phyloP scores from a whole-genome alignment of 2,113 vertebrate species.

The Myotis yumanensis region DNA sequence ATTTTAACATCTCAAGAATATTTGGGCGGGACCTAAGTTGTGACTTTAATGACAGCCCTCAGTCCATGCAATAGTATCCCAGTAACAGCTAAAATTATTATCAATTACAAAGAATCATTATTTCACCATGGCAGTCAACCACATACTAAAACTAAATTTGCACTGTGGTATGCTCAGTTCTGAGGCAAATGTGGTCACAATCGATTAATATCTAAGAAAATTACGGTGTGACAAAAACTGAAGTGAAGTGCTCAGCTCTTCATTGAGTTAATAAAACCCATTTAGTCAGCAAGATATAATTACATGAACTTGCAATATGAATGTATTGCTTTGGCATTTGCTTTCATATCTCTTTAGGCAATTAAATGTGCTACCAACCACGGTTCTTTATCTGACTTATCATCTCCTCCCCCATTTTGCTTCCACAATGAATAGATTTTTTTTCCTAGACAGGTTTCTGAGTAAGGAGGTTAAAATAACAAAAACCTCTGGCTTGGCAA shows the following conservation, averaged over 20 bases:
- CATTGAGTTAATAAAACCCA: constrained; percentile 47
- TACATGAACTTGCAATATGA: not conserved
- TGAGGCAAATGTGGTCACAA: constrained; percentile 42
- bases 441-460: not conserved
- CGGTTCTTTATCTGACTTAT: not conserved
- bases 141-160: constrained; percentile 10
- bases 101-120: constrained; percentile 2
- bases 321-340: constrained; percentile 18
- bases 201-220: constrained; percentile 50
- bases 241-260: constrained; percentile 28
- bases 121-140: not conserved
- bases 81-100: constrained; percentile 47
- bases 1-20: not conserved
- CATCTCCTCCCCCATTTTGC: not conserved
- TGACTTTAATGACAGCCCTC: not conserved
- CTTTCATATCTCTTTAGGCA: constrained; percentile 24
- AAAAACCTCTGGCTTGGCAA: not conserved
- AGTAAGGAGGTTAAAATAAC: not conserved
- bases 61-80: not conserved
- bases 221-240: not conserved
- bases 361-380: not conserved
- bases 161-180: not conserved
- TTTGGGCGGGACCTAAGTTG: not conserved
- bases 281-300: constrained; percentile 46
- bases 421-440: not conserved